Conservation (phyloP, 2,888 invertebrate species). For the Papilio gigon region DNA sequence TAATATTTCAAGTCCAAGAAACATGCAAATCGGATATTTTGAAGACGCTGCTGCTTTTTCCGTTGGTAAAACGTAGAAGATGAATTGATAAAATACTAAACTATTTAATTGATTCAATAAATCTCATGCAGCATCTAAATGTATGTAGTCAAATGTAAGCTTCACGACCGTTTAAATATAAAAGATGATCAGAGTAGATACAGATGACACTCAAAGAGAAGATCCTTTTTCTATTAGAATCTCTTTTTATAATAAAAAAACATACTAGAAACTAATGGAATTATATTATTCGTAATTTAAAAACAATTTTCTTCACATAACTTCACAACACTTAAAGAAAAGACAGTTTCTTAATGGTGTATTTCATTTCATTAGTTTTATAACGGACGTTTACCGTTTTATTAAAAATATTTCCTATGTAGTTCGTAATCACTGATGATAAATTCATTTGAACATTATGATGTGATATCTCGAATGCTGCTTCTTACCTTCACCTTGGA, state of each 20-base stretch:
- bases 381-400: too few relatives aligned
- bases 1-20: too few relatives aligned
- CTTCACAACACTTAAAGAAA: too few relatives aligned
- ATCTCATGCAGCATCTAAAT: constrained; percentile 39
- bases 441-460: constrained; percentile 41
- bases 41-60: background rate
- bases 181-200: background rate
- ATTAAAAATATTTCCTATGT: too few relatives aligned
- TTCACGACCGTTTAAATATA: background rate
- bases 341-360: too few relatives aligned
- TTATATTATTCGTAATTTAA: too few relatives aligned
- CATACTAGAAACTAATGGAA: too few relatives aligned
- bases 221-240: background rate
- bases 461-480: constrained; percentile 46
- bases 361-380: too few relatives aligned
- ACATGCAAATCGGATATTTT: background rate
- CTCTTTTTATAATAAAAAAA: too few relatives aligned
- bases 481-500: constrained; percentile 57
- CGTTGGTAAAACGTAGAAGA: background rate
- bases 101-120: background rate
- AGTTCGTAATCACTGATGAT: background rate
- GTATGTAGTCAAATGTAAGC: background rate
- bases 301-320: background rate
- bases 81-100: background rate
- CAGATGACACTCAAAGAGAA: background rate